A percentile compares a stretch with the other conserved stretches of the same genome.
phyloP scores from a whole-genome alignment of 1,140 invertebrate genomes.

The Pemphigus obesinymphae region DNA sequence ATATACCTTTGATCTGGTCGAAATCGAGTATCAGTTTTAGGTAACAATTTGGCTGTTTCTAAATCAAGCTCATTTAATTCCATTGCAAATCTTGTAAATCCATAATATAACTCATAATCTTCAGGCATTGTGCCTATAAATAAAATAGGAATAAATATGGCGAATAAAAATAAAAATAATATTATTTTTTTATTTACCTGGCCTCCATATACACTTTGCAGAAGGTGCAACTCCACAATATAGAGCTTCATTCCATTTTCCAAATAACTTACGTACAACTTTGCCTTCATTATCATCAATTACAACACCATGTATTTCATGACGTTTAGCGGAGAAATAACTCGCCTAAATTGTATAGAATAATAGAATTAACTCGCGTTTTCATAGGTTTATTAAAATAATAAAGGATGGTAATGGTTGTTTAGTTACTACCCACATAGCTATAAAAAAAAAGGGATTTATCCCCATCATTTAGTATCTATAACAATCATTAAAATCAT shows the following conservation, averaged over 20 bases:
- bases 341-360: constrained; percentile 56
- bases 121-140: constrained; percentile 66
- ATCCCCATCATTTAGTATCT: too few relatives aligned
- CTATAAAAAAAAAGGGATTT: too few relatives aligned
- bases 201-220: constrained; percentile 70
- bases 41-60: constrained; percentile 60
- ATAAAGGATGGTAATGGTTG: too few relatives aligned
- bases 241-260: constrained; percentile 77
- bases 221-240: constrained; percentile 69
- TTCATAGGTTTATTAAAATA: too few relatives aligned
- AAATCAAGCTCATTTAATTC: constrained; percentile 75
- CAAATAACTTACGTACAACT: constrained; percentile 63
- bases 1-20: constrained; percentile 50
- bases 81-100: constrained; percentile 79
- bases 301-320: constrained; percentile 71
- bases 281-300: constrained; percentile 56
- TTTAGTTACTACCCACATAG: too few relatives aligned
- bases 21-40: constrained; percentile 69
- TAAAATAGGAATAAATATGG: neutral
- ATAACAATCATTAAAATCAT: too few relatives aligned
- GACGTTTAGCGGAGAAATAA: constrained; percentile 72
- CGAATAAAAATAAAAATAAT: neutral
- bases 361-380: neutral
- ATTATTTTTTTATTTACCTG: constrained; percentile 48
- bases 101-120: constrained; percentile 75